These are phyloP conservation scores for Garrulus glandarius DNA, from an alignment of 2,797 vertebrate species.

Conservation along the genomic window DNA sequence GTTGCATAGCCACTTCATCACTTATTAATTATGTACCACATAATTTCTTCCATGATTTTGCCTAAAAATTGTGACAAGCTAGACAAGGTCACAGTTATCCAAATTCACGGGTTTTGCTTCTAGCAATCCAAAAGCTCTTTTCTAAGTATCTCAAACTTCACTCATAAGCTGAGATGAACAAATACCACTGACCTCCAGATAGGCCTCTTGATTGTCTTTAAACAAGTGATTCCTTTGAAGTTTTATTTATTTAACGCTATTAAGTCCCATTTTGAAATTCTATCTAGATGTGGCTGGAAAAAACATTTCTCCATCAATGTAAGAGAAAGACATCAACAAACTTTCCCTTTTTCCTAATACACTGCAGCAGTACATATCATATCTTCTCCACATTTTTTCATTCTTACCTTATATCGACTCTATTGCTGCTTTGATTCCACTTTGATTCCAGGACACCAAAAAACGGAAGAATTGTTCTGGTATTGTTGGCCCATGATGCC, in stretches of 20 bases:
- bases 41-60: not conserved
- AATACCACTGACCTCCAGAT: accelerated
- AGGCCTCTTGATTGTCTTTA: not conserved
- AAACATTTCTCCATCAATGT: not conserved
- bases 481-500: not conserved
- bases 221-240: not conserved
- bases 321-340: not conserved
- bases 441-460: not conserved
- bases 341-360: not conserved
- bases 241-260: not conserved
- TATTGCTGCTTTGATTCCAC: not conserved
- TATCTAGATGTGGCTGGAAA: not conserved
- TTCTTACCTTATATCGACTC: not conserved
- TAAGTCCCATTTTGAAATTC: not conserved
- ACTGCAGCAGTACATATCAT: not conserved
- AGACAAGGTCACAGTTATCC: not conserved
- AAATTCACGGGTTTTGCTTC: not conserved
- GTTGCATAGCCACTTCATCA: not conserved
- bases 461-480: not conserved
- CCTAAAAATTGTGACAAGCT: not conserved
- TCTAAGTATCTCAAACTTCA: not conserved
- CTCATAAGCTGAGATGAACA: not conserved
- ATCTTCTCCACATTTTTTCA: not conserved
- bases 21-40: not conserved
- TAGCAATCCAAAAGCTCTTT: not conserved